Percentiles rank a stretch among this genome's conserved stretches.
phyloP scores from a whole-genome alignment of 2,888 invertebrate genomes.

The Baronia brevicornis region DNA sequence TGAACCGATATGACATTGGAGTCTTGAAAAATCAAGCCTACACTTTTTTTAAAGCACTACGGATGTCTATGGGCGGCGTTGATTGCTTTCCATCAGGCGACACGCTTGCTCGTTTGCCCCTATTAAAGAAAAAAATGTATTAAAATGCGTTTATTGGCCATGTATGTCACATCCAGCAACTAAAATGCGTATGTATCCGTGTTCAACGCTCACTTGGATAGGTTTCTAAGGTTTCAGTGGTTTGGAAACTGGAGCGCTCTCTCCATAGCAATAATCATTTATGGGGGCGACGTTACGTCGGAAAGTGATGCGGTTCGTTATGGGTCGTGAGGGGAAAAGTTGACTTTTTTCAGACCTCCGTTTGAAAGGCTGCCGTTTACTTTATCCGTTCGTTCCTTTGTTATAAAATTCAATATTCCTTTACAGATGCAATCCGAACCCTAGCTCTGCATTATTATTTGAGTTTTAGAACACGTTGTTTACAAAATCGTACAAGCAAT shows the following conservation, averaged over 20 bases:
- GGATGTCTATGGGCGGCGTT: too few relatives aligned
- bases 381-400: conserved; percentile 1
- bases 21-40: too few relatives aligned
- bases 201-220: conserved; percentile 23
- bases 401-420: conserved; percentile 6
- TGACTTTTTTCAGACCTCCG: conserved; percentile 26
- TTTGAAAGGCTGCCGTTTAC: conserved; percentile 5
- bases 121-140: too few relatives aligned
- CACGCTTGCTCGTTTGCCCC: too few relatives aligned
- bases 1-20: too few relatives aligned
- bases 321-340: conserved; percentile 23
- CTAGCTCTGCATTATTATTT: background rate
- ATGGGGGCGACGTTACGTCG: conserved; percentile 35
- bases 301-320: conserved; percentile 45
- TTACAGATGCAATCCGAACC: conserved; percentile 5
- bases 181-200: conserved; percentile 9
- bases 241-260: conserved; percentile 37
- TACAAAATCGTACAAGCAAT: too few relatives aligned
- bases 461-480: background rate
- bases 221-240: conserved; percentile 35
- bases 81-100: too few relatives aligned
- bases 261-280: conserved; percentile 50
- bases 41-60: too few relatives aligned
- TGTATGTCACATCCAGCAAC: conserved; percentile 4
- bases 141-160: too few relatives aligned